phyloP scores from a whole-genome alignment of 2,888 invertebrate genomes.

The Drosophila flavopinicola region DNA sequence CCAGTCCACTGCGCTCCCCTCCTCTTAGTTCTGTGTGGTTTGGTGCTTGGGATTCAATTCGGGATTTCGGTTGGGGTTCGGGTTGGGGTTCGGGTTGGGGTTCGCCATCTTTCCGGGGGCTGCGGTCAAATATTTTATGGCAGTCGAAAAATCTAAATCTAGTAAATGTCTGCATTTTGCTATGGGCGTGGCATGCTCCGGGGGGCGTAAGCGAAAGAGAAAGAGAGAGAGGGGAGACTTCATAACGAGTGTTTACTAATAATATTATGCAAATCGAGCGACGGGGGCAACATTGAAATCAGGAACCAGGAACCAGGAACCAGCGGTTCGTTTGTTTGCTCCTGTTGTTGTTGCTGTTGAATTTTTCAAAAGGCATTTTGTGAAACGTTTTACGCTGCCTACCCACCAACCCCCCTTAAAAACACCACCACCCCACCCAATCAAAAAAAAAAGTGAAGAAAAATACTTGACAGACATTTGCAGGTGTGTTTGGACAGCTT shows the following conservation, averaged over 20 bases:
- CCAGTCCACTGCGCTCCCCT: neutral
- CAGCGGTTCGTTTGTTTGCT: slow-evolving; percentile 44
- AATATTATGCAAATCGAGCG: slow-evolving; percentile 78
- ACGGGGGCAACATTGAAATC: slow-evolving; percentile 47
- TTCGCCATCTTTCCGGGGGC: slow-evolving; percentile 53
- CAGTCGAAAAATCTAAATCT: slow-evolving; percentile 73
- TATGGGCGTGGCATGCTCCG: slow-evolving; percentile 17
- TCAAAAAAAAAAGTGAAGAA: slow-evolving; percentile 11
- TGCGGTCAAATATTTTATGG: slow-evolving; percentile 78
- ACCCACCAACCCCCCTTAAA: slow-evolving; percentile 1
- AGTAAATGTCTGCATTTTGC: slow-evolving; percentile 68
- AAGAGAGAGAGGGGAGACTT: slow-evolving; percentile 55
- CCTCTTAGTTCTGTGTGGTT: slow-evolving; percentile 8
- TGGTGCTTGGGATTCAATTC: slow-evolving; percentile 14
- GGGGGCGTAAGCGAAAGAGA: slow-evolving; percentile 1
- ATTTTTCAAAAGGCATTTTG: slow-evolving; percentile 76
- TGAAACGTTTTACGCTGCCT: slow-evolving; percentile 62
- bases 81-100: too few relatives aligned
- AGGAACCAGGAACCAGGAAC: slow-evolving; percentile 25
- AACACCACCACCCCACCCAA: neutral
- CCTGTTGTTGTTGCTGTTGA: slow-evolving; percentile 56
- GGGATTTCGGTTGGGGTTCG: too few relatives aligned
- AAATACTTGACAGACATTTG: slow-evolving; percentile 63
- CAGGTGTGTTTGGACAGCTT: slow-evolving; percentile 66
- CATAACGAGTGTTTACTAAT: slow-evolving; percentile 80